Conservation (phyloP, 2,113 vertebrate genomes). For the Danio rerio region DNA sequence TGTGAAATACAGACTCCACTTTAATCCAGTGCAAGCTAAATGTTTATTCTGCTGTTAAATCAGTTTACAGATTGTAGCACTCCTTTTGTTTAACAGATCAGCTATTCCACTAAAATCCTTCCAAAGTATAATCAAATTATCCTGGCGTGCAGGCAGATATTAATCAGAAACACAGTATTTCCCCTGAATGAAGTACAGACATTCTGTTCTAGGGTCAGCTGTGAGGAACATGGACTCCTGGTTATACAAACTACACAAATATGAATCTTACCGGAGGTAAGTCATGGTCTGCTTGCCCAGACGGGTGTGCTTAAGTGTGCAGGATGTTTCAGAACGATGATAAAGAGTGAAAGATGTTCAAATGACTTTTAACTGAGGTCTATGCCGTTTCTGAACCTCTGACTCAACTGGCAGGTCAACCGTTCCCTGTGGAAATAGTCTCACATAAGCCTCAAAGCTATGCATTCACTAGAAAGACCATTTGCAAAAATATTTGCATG, state of each 20-base stretch:
- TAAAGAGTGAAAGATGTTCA: constrained; percentile 42
- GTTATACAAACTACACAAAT: neutral
- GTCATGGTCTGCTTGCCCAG: neutral
- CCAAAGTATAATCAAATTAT: constrained; percentile 6
- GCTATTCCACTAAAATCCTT: neutral
- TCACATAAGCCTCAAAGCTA: neutral
- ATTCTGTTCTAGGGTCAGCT: neutral
- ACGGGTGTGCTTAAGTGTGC: constrained; percentile 31
- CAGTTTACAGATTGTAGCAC: neutral
- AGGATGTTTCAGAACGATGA: constrained; percentile 39
- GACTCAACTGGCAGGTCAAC: constrained; percentile 20
- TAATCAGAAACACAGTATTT: neutral
- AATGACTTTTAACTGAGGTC: neutral
- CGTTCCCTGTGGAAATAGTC: neutral
- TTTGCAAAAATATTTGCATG: constrained; percentile 54
- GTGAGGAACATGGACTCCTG: neutral
- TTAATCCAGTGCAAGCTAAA: neutral
- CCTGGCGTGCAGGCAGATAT: neutral
- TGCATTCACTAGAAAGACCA: constrained; percentile 29
- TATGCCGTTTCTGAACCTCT: neutral
- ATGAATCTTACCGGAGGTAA: neutral
- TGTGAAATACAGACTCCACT: neutral
- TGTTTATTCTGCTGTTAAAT: neutral
- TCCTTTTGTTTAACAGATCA: neutral
- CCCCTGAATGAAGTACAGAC: neutral